Evolutionary conservation across 2,113 vertebrate genomes (phyloP).

Genomic region (Rissa tridactyla): DNA sequence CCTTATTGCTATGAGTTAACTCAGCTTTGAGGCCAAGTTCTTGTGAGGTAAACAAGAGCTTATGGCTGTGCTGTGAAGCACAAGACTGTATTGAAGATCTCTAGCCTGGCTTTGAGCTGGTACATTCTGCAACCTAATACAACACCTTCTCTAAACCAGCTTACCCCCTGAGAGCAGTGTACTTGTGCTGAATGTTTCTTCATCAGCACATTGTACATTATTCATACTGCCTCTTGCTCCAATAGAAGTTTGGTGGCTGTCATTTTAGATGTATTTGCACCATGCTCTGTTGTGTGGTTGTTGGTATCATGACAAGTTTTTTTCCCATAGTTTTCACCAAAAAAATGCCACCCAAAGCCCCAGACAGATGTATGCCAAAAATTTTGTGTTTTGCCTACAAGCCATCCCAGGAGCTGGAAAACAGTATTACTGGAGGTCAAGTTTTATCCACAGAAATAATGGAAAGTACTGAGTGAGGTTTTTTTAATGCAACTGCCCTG

Average conservation of each 20-base stretch:
- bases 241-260: neutral
- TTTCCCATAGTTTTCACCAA: neutral
- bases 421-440: neutral
- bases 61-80: neutral
- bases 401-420: neutral
- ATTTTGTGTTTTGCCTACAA: neutral
- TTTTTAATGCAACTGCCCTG: neutral
- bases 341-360: rapidly evolving
- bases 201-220: neutral
- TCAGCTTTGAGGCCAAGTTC: neutral
- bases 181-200: neutral
- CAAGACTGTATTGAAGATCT: neutral
- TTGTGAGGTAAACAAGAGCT: neutral
- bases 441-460: neutral
- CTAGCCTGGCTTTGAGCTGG: neutral
- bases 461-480: neutral
- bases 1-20: neutral
- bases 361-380: neutral
- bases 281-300: neutral
- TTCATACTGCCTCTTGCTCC: neutral
- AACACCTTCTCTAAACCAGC: neutral
- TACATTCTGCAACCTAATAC: neutral
- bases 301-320: neutral
- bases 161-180: neutral
- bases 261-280: neutral